Percentiles rank a stretch among this genome's conserved stretches.
phyloP scores from a whole-genome alignment of 1,140 invertebrate species.

The Melanaphis sacchari region DNA sequence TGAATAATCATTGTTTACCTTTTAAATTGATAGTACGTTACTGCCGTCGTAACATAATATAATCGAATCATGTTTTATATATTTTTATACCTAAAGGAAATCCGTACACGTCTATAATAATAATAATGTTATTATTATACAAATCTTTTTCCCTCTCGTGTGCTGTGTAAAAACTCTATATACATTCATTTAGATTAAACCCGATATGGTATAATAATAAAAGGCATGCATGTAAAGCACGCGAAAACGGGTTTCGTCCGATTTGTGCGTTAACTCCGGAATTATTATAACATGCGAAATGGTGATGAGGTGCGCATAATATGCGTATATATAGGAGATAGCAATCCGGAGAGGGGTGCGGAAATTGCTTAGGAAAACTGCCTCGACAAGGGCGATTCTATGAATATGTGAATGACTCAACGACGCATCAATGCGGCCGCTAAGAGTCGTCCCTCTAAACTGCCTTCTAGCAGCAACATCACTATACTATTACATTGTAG shows the following conservation, averaged over 20 bases:
- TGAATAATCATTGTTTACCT: conserved; percentile 40
- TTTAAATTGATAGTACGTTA: conserved; percentile 22
- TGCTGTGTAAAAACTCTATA: not conserved
- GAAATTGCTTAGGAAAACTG: conserved; percentile 54
- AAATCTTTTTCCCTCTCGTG: not conserved
- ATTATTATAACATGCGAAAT: conserved; percentile 41
- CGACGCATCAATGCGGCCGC: conserved; percentile 37
- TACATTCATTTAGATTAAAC: conserved; percentile 16
- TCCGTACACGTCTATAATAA: not conserved
- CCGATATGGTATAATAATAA: not conserved
- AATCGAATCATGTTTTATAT: conserved; percentile 23
- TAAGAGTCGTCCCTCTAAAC: conserved; percentile 50
- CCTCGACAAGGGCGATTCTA: conserved; percentile 37
- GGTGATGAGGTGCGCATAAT: conserved; percentile 52
- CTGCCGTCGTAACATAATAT: not conserved
- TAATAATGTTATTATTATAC: not conserved
- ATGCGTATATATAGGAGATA: conserved; percentile 29
- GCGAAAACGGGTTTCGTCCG: not conserved
- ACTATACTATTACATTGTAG: conserved; percentile 32
- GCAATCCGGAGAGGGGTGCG: conserved; percentile 44
- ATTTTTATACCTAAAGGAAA: conserved; percentile 1
- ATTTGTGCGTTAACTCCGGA: conserved; percentile 18
- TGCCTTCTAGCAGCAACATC: not conserved
- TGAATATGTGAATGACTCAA: conserved; percentile 53
- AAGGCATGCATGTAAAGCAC: not conserved